Percentiles rank a stretch among this genome's conserved stretches.
These are phyloP conservation scores for Hirtodrosophila duncani DNA, from an alignment of 2,888 invertebrate genomes.

Conservation along the genomic window DNA sequence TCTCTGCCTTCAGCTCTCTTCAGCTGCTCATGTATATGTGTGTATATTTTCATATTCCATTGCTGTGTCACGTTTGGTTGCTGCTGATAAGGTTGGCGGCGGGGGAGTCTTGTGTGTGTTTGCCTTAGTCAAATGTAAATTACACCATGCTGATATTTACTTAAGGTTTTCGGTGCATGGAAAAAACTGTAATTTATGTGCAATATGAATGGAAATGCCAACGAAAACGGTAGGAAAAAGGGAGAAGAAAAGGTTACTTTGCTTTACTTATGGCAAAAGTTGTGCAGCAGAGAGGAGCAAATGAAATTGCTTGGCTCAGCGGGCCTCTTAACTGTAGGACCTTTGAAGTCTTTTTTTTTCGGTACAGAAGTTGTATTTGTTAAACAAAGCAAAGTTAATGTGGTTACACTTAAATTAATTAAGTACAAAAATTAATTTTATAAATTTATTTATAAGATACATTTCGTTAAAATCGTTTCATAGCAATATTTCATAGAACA, in stretches of 20 bases:
- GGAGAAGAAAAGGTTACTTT: not conserved
- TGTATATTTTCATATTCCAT: conserved; percentile 40
- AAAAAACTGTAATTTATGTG: conserved; percentile 44
- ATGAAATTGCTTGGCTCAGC: conserved; percentile 34
- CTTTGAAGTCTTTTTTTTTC: no score
- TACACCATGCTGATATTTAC: conserved; percentile 48
- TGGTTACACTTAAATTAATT: no score
- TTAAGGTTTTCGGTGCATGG: conserved; percentile 35
- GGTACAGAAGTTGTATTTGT: no score
- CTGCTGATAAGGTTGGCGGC: conserved; percentile 27
- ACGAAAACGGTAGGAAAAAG: not conserved
- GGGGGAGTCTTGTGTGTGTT: conserved; percentile 13
- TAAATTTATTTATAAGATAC: no score
- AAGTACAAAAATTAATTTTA: no score
- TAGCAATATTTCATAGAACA: no score
- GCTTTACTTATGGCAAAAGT: conserved; percentile 54
- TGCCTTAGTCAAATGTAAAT: conserved; percentile 45
- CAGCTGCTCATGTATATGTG: no score
- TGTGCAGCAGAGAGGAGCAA: conserved; percentile 18
- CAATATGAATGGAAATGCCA: conserved; percentile 1
- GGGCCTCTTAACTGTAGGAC: no score
- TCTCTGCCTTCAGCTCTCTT: conserved; percentile 46
- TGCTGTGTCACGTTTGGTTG: conserved; percentile 30
- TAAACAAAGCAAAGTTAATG: no score
- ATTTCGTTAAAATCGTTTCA: no score